A percentile compares a stretch with the other conserved stretches of the same genome.
Conservation (phyloP, 2,113 vertebrate genomes). For the Centropus bengalensis region DNA sequence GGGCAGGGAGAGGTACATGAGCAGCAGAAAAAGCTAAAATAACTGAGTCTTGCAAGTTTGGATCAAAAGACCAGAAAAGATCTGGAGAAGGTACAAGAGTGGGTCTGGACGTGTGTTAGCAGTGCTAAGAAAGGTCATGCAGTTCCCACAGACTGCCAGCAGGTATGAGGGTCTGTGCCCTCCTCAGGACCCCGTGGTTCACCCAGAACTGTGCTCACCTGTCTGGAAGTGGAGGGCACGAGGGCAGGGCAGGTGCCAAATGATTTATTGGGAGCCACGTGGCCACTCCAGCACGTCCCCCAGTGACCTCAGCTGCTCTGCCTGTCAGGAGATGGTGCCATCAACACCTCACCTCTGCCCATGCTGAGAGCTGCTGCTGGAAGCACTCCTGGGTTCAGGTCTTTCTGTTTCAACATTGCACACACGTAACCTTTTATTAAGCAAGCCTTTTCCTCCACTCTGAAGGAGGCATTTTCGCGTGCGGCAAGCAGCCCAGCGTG, state of each 20-base stretch:
- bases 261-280: neutral
- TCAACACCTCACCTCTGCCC: neutral
- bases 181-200: neutral
- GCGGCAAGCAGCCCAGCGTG: neutral
- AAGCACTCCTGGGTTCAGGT: rapidly evolving
- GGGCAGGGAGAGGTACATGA: neutral
- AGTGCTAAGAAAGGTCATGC: neutral
- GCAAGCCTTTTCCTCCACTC: neutral
- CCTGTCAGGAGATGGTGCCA: neutral
- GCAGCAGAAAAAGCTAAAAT: neutral
- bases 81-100: neutral
- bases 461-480: neutral
- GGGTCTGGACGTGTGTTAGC: neutral
- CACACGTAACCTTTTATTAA: neutral
- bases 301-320: neutral
- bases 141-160: neutral
- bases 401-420: neutral
- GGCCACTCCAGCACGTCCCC: neutral
- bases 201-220: rapidly evolving
- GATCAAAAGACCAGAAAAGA: neutral
- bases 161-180: neutral
- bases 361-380: neutral
- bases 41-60: neutral
- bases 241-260: neutral
- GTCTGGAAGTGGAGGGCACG: rapidly evolving